Conservation (phyloP, 1,140 invertebrate species). For the Mamestra configurata region DNA sequence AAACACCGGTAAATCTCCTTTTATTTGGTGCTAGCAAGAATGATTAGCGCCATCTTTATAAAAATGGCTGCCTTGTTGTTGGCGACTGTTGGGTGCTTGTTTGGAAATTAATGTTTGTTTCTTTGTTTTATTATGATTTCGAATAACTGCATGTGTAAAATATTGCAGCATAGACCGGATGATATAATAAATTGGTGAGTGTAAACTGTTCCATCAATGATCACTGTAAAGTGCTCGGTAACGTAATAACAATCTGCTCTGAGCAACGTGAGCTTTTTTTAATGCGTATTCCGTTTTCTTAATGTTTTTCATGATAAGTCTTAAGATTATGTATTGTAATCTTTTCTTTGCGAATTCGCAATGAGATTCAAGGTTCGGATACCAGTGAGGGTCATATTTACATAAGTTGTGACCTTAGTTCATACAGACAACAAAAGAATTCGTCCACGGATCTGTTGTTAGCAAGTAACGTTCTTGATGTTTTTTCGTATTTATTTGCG, state of each 20-base stretch:
- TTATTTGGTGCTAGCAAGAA: constrained; percentile 56
- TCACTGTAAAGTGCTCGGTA: constrained; percentile 53
- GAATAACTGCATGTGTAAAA: constrained; percentile 61
- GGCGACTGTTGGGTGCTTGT: constrained; percentile 85
- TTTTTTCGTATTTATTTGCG: constrained; percentile 51
- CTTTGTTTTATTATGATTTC: constrained; percentile 75
- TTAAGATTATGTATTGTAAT: constrained; percentile 41
- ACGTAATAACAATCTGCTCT: constrained; percentile 71
- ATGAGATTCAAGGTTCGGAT: constrained; percentile 36
- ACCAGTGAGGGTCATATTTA: constrained; percentile 53
- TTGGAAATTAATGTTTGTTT: constrained; percentile 82
- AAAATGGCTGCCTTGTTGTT: constrained; percentile 86
- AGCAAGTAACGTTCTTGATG: constrained; percentile 53
- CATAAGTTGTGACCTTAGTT: constrained; percentile 70
- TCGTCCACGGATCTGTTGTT: constrained; percentile 59
- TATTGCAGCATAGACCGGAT: constrained; percentile 61
- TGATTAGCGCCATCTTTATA: constrained; percentile 76
- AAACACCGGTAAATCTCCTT: background rate
- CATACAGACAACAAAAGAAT: constrained; percentile 68
- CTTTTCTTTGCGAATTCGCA: constrained; percentile 36
- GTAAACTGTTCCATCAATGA: constrained; percentile 34
- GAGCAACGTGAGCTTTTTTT: constrained; percentile 79
- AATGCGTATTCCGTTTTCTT: constrained; percentile 43
- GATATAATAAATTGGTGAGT: constrained; percentile 75
- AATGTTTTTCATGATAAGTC: constrained; percentile 33